Evolutionary conservation across 1,140 invertebrate genomes (phyloP).

Genomic region (Mesaphorura yosii): DNA sequence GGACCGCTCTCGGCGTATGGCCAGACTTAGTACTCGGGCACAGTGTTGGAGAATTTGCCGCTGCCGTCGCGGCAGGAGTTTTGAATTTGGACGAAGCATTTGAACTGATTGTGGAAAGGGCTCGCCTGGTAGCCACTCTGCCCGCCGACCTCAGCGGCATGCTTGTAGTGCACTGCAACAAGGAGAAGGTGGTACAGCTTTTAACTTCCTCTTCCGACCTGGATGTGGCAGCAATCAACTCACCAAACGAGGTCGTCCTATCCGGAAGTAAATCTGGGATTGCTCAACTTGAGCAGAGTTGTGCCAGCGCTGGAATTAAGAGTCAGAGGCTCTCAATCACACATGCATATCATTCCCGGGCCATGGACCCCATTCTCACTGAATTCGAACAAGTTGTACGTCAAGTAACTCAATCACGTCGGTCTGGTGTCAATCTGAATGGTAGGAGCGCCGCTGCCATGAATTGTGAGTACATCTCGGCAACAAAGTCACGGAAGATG

Average conservation of each 20-base stretch:
- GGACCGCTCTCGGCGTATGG: slow-evolving; percentile 18
- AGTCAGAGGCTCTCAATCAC: slow-evolving; percentile 1
- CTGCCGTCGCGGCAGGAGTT: slow-evolving; percentile 14
- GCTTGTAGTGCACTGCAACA: slow-evolving; percentile 14
- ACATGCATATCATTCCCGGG: slow-evolving; percentile 11
- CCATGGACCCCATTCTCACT: slow-evolving; percentile 12
- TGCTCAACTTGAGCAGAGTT: background rate
- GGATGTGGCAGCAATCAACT: background rate
- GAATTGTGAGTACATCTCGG: background rate
- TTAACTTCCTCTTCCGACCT: slow-evolving; percentile 2
- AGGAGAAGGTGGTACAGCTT: background rate
- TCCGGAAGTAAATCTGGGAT: background rate
- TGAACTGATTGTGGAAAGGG: slow-evolving; percentile 9
- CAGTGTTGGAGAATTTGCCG: slow-evolving; percentile 23
- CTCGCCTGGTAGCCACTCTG: slow-evolving; percentile 8
- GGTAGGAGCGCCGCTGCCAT: too few species aligned
- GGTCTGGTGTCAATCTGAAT: too few species aligned
- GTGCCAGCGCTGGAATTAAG: slow-evolving; percentile 1
- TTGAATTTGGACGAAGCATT: slow-evolving; percentile 14
- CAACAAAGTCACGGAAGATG: background rate
- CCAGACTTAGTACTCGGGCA: slow-evolving; percentile 20
- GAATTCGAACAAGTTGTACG: too few species aligned
- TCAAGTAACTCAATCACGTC: too few species aligned
- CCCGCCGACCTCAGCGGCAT: slow-evolving; percentile 9
- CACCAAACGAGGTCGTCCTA: slow-evolving; percentile 5